Evolutionary conservation across 2,888 invertebrate genomes (phyloP), one percentile per base, ranked within the genome.

Genomic region (Ypsolopha scabrella): DNA sequence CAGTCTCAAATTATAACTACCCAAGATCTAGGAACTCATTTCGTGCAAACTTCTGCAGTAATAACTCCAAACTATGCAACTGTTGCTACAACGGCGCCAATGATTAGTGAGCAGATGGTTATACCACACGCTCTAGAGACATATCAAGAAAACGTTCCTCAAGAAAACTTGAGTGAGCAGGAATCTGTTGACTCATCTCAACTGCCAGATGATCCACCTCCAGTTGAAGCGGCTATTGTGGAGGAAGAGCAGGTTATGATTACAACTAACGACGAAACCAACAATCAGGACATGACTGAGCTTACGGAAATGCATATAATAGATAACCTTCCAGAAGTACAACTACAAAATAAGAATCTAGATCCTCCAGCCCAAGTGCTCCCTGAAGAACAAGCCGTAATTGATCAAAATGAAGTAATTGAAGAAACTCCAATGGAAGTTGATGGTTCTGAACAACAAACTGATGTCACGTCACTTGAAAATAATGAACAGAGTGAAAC

Each of bases 61-160:
- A 66, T 83, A 41, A 74, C 83, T 47, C 80, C 81, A 63, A 81
- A 80, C 58, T 85, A 67, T 70, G 80, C 76, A 58, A 80, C 82
- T 41, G 70, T 80, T 7, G 74, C 78, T 46, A 80, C 82, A 43
- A 62, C 80, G 14, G 80, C 88, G 46, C 81, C 89, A 54, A 76
- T 87, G 10, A 80, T 83, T 53, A 82, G 75, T 58, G 79, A 85
- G 53, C 87, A 78, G 59, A 65, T 69, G 45, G 64, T 76, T 51
- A 66, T 69, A 48, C 58, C 74, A 45, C 68, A 77, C 52, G 68
- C 72, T n/a, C 66, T 68, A 35, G 68, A 72, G 54, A 55, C 68
- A 48, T 83, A 83, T 80, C 70, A 72, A 58, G 68, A 59, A 55
- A 69, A 62, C 60, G 57, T 69, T 33, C 60, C 66, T 52, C 61